A percentile compares a stretch with the other conserved stretches of the same genome.
These are phyloP conservation scores for Steatocranus sp. DNA, from an alignment of 2,797 vertebrate species.

Conservation along the genomic window DNA sequence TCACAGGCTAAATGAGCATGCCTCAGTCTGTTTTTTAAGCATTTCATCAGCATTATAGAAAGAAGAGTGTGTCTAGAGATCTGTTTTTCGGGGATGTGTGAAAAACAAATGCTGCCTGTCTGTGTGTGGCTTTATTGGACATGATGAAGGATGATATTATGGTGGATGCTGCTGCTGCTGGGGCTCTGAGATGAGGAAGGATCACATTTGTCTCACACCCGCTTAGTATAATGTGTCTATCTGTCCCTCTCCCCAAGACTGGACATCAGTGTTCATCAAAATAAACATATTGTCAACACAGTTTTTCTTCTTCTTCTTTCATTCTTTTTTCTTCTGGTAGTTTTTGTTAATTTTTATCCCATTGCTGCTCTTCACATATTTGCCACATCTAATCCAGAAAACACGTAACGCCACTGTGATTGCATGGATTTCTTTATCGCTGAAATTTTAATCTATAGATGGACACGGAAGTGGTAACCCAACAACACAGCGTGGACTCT, in stretches of 20 bases:
- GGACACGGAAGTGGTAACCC: not conserved
- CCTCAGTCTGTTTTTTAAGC: conserved; percentile 58
- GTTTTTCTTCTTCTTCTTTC: not conserved
- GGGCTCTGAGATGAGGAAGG: conserved; percentile 59
- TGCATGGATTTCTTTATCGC: conserved; percentile 7
- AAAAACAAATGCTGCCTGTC: conserved; percentile 51
- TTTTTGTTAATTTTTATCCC: conserved; percentile 33
- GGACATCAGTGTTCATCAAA: conserved; percentile 62
- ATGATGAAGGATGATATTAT: conserved; percentile 75
- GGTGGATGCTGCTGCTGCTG: conserved; percentile 54
- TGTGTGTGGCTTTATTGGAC: conserved; percentile 73
- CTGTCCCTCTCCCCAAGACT: conserved; percentile 57
- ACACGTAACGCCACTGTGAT: not conserved
- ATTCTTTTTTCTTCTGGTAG: not conserved
- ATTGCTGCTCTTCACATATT: not conserved
- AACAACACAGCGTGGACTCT: conserved; percentile 18
- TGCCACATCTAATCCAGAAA: conserved; percentile 5
- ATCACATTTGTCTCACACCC: conserved; percentile 66
- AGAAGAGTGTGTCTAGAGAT: conserved; percentile 52
- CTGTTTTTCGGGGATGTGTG: conserved; percentile 48
- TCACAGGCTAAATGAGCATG: conserved; percentile 58
- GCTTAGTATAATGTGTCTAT: conserved; percentile 68
- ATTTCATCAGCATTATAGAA: conserved; percentile 63
- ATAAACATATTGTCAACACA: conserved; percentile 59
- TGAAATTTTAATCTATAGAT: conserved; percentile 3